These are phyloP conservation scores for Ganaspis sp. DNA, from an alignment of 1,140 invertebrate genomes.

Conservation along the genomic window DNA sequence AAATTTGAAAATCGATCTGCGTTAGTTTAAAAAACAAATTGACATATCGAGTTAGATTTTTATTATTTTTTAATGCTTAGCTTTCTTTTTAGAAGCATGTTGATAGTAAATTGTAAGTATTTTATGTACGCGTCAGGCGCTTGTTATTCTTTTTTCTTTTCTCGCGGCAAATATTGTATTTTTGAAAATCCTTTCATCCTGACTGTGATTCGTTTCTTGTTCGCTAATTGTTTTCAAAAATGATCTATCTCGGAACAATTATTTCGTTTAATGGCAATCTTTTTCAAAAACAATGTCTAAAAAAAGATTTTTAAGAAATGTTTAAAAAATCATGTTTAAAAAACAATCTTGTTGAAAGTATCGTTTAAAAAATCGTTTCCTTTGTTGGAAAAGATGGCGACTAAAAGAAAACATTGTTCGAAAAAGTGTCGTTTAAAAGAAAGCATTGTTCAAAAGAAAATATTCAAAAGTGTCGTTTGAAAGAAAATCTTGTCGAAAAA, in stretches of 20 bases:
- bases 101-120: not conserved
- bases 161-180: not conserved
- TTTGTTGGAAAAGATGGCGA: too few relatives aligned
- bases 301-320: too few relatives aligned
- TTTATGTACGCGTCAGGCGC: not conserved
- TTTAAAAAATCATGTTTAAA: too few relatives aligned
- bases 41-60: constrained; percentile 9
- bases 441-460: too few relatives aligned
- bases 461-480: too few relatives aligned
- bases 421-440: too few relatives aligned
- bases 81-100: not conserved
- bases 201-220: not conserved
- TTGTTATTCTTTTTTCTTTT: not conserved
- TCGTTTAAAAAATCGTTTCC: too few relatives aligned
- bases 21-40: not conserved
- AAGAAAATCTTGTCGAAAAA: too few relatives aligned
- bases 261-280: too few relatives aligned
- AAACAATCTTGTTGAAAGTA: too few relatives aligned
- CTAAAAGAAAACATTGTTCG: too few relatives aligned
- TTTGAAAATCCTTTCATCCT: not conserved
- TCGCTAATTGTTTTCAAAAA: constrained; percentile 38
- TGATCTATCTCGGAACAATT: not conserved
- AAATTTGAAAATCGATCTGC: not conserved
- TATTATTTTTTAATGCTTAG: not conserved
- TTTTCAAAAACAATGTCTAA: too few relatives aligned